Evolutionary conservation across 2,113 vertebrate genomes (phyloP).

Genomic region (Maylandia zebra): DNA sequence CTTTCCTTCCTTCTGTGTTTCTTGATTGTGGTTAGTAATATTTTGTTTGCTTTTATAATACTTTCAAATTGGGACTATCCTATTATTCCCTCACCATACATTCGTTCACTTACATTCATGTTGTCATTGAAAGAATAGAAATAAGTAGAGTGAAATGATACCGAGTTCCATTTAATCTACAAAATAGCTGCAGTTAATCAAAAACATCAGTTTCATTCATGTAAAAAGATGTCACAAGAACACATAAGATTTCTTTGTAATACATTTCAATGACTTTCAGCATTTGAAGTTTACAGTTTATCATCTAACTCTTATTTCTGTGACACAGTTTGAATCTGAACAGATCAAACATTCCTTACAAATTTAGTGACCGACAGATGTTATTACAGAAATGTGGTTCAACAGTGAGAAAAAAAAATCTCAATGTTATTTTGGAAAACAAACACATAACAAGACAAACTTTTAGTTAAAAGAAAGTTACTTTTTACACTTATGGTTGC

Average conservation of each 20-base stretch:
- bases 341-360: not conserved
- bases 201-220: not conserved
- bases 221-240: not conserved
- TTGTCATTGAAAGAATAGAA: not conserved
- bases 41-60: not conserved
- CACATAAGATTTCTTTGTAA: accelerated
- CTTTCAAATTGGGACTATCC: not conserved
- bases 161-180: not conserved
- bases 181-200: not conserved
- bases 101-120: not conserved
- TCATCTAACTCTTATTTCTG: not conserved
- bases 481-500: not conserved
- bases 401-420: not conserved
- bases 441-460: not conserved
- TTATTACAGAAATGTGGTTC: not conserved
- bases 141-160: not conserved
- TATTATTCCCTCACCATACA: not conserved
- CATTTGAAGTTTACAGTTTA: not conserved
- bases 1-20: not conserved
- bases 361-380: not conserved
- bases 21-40: not conserved
- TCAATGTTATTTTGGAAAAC: not conserved
- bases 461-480: not conserved
- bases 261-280: not conserved
- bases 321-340: not conserved